Evolutionary conservation across 2,888 invertebrate genomes (phyloP), one percentile per base, ranked within the genome.

Genomic region (Habrosyne pyritoides): DNA sequence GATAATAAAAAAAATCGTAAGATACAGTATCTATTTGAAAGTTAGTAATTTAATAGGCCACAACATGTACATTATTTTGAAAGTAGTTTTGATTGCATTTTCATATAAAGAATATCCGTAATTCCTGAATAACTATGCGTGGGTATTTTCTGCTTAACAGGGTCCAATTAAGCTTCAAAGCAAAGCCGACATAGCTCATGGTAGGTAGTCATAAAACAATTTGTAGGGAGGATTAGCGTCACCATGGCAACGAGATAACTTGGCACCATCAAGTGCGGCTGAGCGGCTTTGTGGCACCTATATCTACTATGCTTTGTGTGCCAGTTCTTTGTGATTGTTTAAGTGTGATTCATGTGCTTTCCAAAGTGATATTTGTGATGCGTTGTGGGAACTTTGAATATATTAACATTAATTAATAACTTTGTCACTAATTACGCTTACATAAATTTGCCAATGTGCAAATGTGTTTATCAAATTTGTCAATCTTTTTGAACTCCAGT

Each of bases 161-260:
- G n/a, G n/a, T n/a, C n/a, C n/a, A n/a, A n/a, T 48, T 21, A 4
- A 18, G 50, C 28, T 10, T 30, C 30, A 50, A 28, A 50, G 28
- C 12, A 28, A 22, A 10, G 14, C 50, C 50, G 50, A 18, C n/a
- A 42, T 8, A 42, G 42, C 28, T 28, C 2, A 18, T 10, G 28
- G 14, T 48, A 24, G 14, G 46, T 46, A 46, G n/a, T 2, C 0
- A 18, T 21, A 18, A 50, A 18, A 21, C 28, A 14, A 18, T 28
- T 18, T 22, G 21, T 14, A n/a, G 18, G n/a, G 52, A 51, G 71
- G 71, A 74, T 75, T 71, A 75, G 24, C 56, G 79, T 83, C 67
- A 63, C 71, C 73, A 80, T 79, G 71, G 75, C 57, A 60, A 81
- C 73, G 59, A 60, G 69, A 73, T 72, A 75, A 69, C 42, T 42